Conservation (phyloP, 2,888 invertebrate genomes). For the Perdita meconis region DNA sequence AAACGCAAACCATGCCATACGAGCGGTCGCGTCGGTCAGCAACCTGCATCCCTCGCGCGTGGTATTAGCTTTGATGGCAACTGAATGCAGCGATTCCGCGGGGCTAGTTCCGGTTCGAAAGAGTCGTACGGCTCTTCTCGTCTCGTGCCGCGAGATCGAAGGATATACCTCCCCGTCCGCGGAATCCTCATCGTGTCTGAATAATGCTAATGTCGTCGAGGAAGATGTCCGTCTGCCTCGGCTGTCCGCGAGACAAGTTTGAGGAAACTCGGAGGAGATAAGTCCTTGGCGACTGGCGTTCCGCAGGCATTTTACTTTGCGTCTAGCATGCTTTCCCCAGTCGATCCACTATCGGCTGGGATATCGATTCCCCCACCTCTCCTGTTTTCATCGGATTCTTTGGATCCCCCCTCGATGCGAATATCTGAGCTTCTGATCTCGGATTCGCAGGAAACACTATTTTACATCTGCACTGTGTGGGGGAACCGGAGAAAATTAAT, state of each 20-base stretch:
- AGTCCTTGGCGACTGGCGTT: conserved; percentile 7
- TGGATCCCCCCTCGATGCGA: conserved; percentile 20
- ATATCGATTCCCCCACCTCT: conserved; percentile 32
- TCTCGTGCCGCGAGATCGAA: conserved; percentile 57
- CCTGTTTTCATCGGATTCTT: conserved; percentile 3
- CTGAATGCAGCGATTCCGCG: conserved; percentile 47
- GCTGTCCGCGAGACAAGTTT: conserved; percentile 52
- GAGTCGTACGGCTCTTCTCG: conserved; percentile 25
- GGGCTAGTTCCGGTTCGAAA: conserved; percentile 57
- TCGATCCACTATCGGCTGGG: conserved; percentile 7
- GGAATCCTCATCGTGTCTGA: conserved; percentile 48
- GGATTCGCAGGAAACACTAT: neutral
- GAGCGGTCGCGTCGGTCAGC: conserved; percentile 36
- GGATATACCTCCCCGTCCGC: conserved; percentile 52
- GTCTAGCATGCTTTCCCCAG: conserved; percentile 30
- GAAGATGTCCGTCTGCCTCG: conserved; percentile 58
- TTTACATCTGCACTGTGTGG: neutral
- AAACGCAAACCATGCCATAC: conserved; percentile 21
- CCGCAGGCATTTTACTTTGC: conserved; percentile 29
- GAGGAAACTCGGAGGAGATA: conserved; percentile 56
- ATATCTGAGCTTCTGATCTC: conserved; percentile 37
- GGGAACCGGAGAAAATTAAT: neutral
- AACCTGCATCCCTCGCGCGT: conserved; percentile 27
- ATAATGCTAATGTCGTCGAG: conserved; percentile 65
- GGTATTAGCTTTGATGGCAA: conserved; percentile 62